phyloP scores from a whole-genome alignment of 1,140 invertebrate species.

The Marisa cornuarietis region DNA sequence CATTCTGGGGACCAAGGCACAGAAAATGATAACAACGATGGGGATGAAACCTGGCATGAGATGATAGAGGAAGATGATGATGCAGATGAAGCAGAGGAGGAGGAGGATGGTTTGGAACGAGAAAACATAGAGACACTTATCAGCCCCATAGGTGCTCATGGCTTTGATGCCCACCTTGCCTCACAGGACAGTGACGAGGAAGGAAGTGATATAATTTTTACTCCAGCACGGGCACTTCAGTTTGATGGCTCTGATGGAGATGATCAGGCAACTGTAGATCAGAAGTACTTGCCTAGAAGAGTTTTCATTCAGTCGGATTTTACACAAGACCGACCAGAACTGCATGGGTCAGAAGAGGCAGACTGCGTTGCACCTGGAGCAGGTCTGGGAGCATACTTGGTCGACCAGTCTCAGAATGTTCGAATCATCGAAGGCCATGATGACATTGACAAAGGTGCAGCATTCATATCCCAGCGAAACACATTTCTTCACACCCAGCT shows the following conservation, averaged over 20 bases:
- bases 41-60: constrained; percentile 16
- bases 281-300: not conserved
- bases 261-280: constrained; percentile 5
- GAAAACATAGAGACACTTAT: constrained; percentile 7
- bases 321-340: constrained; percentile 19
- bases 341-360: constrained; percentile 25
- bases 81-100: constrained; percentile 7
- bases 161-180: not conserved
- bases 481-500: constrained; percentile 32
- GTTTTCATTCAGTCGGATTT: constrained; percentile 18
- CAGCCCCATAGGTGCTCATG: constrained; percentile 12
- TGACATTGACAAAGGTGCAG: constrained; percentile 20
- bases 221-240: constrained; percentile 20
- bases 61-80: constrained; percentile 10
- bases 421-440: constrained; percentile 44
- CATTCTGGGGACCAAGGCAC: not conserved
- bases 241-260: constrained; percentile 26
- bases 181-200: constrained; percentile 1
- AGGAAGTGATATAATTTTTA: constrained; percentile 11
- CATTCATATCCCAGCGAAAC: constrained; percentile 4
- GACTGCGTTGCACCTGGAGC: constrained; percentile 6
- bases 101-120: not conserved
- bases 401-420: constrained; percentile 27
- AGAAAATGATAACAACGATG: constrained; percentile 2
- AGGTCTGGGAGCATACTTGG: not conserved